A percentile compares a stretch with the other conserved stretches of the same genome.
Conservation (phyloP, 37 sponge, comb jelly and placozoan genomes). For the Ephydatia muelleri region DNA sequence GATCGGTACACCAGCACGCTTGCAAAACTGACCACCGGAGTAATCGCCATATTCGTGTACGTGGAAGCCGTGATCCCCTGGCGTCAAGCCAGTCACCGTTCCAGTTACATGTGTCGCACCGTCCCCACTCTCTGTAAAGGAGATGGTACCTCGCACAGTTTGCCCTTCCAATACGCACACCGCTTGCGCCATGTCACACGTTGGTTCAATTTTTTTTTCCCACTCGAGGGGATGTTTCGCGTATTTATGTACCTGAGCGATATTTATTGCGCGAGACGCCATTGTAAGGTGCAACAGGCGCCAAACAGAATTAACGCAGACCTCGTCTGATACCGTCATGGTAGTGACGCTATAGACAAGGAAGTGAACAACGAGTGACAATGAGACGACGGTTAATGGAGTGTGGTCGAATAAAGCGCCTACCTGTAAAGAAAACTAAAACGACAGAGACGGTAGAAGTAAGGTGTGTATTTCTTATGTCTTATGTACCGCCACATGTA, state of each 20-base stretch:
- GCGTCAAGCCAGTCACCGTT: slow-evolving; percentile 20
- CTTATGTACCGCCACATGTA: too few species aligned
- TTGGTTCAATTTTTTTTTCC: too few species aligned
- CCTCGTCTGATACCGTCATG: not conserved
- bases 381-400: slow-evolving; percentile 63
- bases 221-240: too few species aligned
- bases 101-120: slow-evolving; percentile 33
- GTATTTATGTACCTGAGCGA: too few species aligned
- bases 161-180: slow-evolving; percentile 59
- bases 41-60: slow-evolving; percentile 70
- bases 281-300: too few species aligned
- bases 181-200: not conserved
- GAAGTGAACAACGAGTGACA: not conserved
- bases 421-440: slow-evolving; percentile 31
- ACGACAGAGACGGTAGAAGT: slow-evolving; percentile 31
- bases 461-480: slow-evolving; percentile 10
- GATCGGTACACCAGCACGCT: too few species aligned
- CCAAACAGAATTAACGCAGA: too few species aligned
- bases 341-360: slow-evolving; percentile 2
- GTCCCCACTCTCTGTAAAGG: slow-evolving; percentile 14
- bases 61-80: slow-evolving; percentile 70
- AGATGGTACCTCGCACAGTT: slow-evolving; percentile 39
- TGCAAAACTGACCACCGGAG: slow-evolving; percentile 17
- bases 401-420: slow-evolving; percentile 33
- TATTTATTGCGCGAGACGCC: too few species aligned